Evolutionary conservation across 2,888 invertebrate genomes (phyloP), one percentile per base, ranked within the genome.

Genomic region (Andrena haemorrhoa): DNA sequence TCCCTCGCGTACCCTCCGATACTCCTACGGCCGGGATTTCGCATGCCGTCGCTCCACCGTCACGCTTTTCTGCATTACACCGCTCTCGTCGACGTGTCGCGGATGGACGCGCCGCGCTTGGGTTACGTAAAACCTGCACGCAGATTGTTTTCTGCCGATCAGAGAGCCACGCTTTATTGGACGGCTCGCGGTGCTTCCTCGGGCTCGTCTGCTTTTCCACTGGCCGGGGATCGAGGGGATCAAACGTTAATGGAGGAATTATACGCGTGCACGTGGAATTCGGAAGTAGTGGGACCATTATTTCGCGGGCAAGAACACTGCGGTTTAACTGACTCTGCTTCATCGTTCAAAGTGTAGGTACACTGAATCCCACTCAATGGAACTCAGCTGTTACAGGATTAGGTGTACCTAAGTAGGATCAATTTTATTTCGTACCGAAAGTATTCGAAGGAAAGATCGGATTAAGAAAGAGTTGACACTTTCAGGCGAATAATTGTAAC

Each of bases 1-100:
- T 79, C 71, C 74, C 75, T 86, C 71, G 66, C 78, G 70, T 61
- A 68, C 78, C 23, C 26, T 75, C 69, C n/a, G 64, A 49, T 72
- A 74, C 75, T 72, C 63, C 68, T 64, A 76, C 82, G 29, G 75
- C 12, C 71, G 56, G 73, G 75, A 84, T 85, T 81, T 84, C 64
- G 65, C 83, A 81, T 83, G 75, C 77, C 56, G 23, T 41, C 63
- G 64, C 35, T 53, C 66, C 65, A 31, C 58, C 75, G 65, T 83
- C 75, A 71, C 75, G 78, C 60, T 77, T 80, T 41, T 16, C 56
- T 71, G 63, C 64, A 56, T 79, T 80, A 76, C 72, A 80, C 65
- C 76, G 75, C 77, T 61, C 33, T 60, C 77, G 79, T 85, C 85
- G 79, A 77, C 85, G 65, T 74, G 63, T 41, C 60, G 10, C 56